Evolutionary conservation across 2,888 invertebrate species (phyloP).

Genomic region (Lasiommata megera): DNA sequence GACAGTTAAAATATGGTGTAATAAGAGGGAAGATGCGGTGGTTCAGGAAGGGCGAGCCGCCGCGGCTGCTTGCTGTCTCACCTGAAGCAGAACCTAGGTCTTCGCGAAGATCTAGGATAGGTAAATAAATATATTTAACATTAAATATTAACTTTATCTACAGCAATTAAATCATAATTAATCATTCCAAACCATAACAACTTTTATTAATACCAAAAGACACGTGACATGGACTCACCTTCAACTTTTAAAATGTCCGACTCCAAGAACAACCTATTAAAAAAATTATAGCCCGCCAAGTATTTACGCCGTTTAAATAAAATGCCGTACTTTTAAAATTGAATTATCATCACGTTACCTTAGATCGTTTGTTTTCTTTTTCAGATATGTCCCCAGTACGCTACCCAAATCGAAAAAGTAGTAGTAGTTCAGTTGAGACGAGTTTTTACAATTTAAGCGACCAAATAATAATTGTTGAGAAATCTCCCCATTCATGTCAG

Average conservation of each 20-base stretch:
- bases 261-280: too few relatives aligned
- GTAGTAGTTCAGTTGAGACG: conserved; percentile 83
- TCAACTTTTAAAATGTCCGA: too few relatives aligned
- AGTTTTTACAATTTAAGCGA: conserved; percentile 85
- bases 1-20: conserved; percentile 29
- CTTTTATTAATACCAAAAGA: too few relatives aligned
- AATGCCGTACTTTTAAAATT: too few relatives aligned
- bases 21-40: conserved; percentile 82
- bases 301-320: neutral
- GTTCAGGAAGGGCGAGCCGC: conserved; percentile 86
- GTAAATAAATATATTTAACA: conserved; percentile 41
- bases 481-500: conserved; percentile 74
- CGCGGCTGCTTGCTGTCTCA: conserved; percentile 85
- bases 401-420: conserved; percentile 83
- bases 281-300: too few relatives aligned
- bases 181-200: too few relatives aligned
- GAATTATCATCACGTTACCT: conserved; percentile 6
- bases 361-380: conserved; percentile 40
- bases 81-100: conserved; percentile 78
- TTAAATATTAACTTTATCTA: too few relatives aligned
- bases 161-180: too few relatives aligned
- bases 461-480: conserved; percentile 82
- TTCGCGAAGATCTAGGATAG: conserved; percentile 69
- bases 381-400: conserved; percentile 84
- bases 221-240: too few relatives aligned